Evolutionary conservation across 2,113 vertebrate genomes (phyloP).

Genomic region (Talpa occidentalis): DNA sequence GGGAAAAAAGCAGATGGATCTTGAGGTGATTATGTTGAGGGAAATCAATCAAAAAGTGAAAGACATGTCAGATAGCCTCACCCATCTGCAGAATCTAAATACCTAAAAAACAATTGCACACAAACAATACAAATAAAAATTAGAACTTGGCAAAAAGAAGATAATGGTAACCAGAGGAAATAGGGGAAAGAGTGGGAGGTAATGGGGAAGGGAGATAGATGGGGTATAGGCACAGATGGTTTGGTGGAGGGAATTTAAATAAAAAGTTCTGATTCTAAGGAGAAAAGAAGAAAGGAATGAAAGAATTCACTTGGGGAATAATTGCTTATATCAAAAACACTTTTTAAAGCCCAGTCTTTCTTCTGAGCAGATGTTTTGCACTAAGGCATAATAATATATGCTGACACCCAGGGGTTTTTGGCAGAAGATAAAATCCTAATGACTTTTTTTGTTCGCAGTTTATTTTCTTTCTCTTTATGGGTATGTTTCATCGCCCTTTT

Average conservation of each 20-base stretch:
- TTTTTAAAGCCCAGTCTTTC: conserved; percentile 1
- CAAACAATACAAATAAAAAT: too few relatives aligned
- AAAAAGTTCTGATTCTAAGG: background rate
- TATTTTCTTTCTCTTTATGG: background rate
- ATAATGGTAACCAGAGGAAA: too few relatives aligned
- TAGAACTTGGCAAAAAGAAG: too few relatives aligned
- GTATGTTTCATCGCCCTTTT: background rate
- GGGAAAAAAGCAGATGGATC: too few relatives aligned
- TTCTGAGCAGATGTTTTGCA: background rate
- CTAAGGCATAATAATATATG: background rate
- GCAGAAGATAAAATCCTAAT: conserved; percentile 25
- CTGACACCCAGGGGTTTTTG: conserved; percentile 34
- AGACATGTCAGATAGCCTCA: too few relatives aligned
- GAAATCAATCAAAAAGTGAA: too few relatives aligned
- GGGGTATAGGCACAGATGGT: too few relatives aligned
- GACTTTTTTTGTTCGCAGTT: background rate
- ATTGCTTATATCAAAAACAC: conserved; percentile 34
- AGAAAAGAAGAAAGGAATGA: background rate
- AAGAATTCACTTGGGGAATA: conserved; percentile 10
- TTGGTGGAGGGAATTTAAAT: background rate
- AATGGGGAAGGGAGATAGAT: too few relatives aligned
- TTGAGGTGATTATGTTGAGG: too few relatives aligned
- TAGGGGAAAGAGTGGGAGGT: too few relatives aligned
- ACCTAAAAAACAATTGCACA: too few relatives aligned
- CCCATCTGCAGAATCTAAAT: too few relatives aligned